A percentile compares a stretch with the other conserved stretches of the same genome.
phyloP scores from a whole-genome alignment of 2,113 vertebrate species.

The Ornithorhynchus anatinus region DNA sequence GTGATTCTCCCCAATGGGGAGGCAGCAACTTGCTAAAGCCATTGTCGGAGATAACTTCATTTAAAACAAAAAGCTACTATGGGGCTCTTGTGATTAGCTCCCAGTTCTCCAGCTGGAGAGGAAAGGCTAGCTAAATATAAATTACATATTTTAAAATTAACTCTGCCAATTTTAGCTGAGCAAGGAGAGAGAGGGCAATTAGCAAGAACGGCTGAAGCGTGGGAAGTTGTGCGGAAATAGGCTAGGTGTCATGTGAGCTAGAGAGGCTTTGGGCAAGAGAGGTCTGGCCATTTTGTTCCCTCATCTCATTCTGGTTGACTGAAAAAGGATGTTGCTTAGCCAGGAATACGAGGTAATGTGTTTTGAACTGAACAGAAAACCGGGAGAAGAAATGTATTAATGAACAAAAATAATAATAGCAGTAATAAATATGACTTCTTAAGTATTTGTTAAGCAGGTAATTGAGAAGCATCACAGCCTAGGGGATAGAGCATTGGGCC shows the following conservation, averaged over 20 bases:
- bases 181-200: background rate
- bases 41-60: background rate
- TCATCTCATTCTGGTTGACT: background rate
- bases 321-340: background rate
- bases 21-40: background rate
- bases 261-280: background rate
- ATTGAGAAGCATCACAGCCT: too few relatives aligned
- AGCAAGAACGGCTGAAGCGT: rapidly evolving
- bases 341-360: background rate
- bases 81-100: background rate
- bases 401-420: background rate
- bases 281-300: background rate
- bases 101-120: background rate
- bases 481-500: too few relatives aligned
- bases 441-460: too few relatives aligned
- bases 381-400: background rate
- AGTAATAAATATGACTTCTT: too few relatives aligned
- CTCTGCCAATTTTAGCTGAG: background rate
- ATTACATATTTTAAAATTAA: slow-evolving; percentile 2
- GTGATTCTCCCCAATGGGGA: too few relatives aligned
- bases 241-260: background rate
- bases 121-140: background rate
- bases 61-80: background rate
- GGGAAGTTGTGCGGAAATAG: background rate
- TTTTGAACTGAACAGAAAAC: background rate